Percentiles rank a stretch among this genome's conserved stretches.
These are phyloP conservation scores for Rhimphoctona megacephalus DNA, from an alignment of 2,888 invertebrate species.

Conservation along the genomic window DNA sequence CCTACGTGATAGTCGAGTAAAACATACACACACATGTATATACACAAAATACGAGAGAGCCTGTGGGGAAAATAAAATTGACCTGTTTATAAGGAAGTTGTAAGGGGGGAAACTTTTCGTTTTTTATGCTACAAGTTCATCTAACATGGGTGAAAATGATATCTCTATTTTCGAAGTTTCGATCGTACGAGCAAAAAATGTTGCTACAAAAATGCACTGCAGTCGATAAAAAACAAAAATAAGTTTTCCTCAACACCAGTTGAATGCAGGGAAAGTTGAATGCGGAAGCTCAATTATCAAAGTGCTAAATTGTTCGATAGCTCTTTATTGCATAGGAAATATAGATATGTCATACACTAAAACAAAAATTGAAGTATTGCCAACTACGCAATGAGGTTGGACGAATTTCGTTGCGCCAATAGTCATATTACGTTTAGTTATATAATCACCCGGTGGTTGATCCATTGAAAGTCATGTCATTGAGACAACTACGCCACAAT, in stretches of 20 bases:
- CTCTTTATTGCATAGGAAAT: neutral
- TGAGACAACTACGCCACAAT: too few species aligned
- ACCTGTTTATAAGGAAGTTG: constrained; percentile 53
- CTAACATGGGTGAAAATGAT: constrained; percentile 43
- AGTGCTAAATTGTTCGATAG: constrained; percentile 38
- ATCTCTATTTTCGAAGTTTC: constrained; percentile 60
- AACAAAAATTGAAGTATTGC: too few species aligned
- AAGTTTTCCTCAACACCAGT: constrained; percentile 22
- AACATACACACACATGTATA: neutral
- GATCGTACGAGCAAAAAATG: constrained; percentile 29
- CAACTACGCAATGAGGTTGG: too few species aligned
- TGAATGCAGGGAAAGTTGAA: constrained; percentile 24
- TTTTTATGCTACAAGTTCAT: constrained; percentile 32
- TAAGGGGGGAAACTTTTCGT: constrained; percentile 53
- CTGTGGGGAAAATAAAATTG: constrained; percentile 54
- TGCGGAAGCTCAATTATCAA: constrained; percentile 26
- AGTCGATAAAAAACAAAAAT: constrained; percentile 24
- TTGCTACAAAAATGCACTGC: neutral
- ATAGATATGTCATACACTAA: neutral
- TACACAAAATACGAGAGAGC: neutral
- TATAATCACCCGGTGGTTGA: too few species aligned
- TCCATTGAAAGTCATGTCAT: too few species aligned
- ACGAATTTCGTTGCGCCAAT: too few species aligned
- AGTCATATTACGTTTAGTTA: too few species aligned
- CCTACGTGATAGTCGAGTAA: constrained; percentile 42